Conservation (phyloP, 2,113 vertebrate species). For the Atractosteus spatula region DNA sequence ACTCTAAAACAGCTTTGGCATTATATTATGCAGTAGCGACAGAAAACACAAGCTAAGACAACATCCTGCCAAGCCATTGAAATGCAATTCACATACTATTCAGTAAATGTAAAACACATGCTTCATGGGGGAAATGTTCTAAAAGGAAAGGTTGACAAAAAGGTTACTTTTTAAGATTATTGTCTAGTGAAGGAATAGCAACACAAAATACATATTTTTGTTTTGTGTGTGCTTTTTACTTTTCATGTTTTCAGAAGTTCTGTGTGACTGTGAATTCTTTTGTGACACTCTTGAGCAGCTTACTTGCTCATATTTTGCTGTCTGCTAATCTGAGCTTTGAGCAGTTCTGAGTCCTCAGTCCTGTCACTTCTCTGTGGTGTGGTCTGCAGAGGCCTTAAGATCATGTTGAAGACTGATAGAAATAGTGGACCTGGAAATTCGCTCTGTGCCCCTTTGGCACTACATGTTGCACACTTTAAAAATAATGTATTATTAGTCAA, state of each 20-base stretch:
- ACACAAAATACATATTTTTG: conserved; percentile 3
- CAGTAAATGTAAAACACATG: conserved; percentile 7
- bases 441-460: too few species aligned
- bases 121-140: conserved; percentile 30
- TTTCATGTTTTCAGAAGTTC: too few species aligned
- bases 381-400: too few species aligned
- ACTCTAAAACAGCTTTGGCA: conserved; percentile 6
- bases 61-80: conserved; percentile 21
- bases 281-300: not conserved
- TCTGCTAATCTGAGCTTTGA: too few species aligned
- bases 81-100: conserved; percentile 25
- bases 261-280: not conserved
- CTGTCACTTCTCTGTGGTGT: too few species aligned
- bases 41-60: conserved; percentile 14
- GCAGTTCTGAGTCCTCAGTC: conserved; percentile 3
- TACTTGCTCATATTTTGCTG: conserved; percentile 6
- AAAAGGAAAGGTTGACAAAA: conserved; percentile 22
- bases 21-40: conserved; percentile 9
- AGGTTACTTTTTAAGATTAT: conserved; percentile 10
- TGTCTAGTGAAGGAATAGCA: conserved; percentile 11
- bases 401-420: too few species aligned
- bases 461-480: too few species aligned
- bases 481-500: too few species aligned
- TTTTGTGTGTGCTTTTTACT: not conserved
- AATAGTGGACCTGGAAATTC: too few species aligned